phyloP scores from a whole-genome alignment of 1,140 invertebrate species.

The Dinoponera quadriceps region DNA sequence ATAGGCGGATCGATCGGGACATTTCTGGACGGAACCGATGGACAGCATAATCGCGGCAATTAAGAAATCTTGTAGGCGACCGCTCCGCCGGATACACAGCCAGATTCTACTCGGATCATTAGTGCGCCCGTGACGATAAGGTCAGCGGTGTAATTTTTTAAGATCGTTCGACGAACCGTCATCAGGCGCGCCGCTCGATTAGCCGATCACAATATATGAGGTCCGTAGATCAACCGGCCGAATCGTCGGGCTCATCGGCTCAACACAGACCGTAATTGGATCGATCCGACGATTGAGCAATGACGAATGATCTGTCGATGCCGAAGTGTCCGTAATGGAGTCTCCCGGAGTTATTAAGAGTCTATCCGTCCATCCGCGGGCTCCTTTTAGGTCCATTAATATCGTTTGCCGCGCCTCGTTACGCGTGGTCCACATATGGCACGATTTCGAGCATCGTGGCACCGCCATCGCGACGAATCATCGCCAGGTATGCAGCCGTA shows the following conservation, averaged over 20 bases:
- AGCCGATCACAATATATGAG: constrained; percentile 70
- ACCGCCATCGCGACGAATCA: constrained; percentile 36
- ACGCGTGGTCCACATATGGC: constrained; percentile 14
- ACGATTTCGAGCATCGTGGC: constrained; percentile 22
- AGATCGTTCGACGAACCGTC: constrained; percentile 50
- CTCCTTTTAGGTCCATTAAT: constrained; percentile 64
- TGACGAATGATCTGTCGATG: constrained; percentile 74
- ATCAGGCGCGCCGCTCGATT: constrained; percentile 64
- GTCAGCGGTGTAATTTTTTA: constrained; percentile 24
- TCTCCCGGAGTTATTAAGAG: constrained; percentile 70
- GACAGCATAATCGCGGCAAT: constrained; percentile 35
- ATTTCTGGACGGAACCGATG: constrained; percentile 8
- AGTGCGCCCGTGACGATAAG: not conserved
- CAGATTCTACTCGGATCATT: no score
- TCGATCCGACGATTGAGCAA: constrained; percentile 73
- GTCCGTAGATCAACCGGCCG: constrained; percentile 63
- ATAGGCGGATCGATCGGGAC: not conserved
- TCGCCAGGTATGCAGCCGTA: constrained; percentile 47
- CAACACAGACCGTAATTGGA: constrained; percentile 74
- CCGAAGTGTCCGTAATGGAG: constrained; percentile 68
- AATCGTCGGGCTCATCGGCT: constrained; percentile 64
- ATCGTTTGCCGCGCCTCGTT: constrained; percentile 65
- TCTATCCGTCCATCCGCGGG: constrained; percentile 61
- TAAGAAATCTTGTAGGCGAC: constrained; percentile 3
- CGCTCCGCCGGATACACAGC: not conserved